These are phyloP conservation scores for Syngnathus acus DNA, from an alignment of 2,797 vertebrate species.

Conservation along the genomic window DNA sequence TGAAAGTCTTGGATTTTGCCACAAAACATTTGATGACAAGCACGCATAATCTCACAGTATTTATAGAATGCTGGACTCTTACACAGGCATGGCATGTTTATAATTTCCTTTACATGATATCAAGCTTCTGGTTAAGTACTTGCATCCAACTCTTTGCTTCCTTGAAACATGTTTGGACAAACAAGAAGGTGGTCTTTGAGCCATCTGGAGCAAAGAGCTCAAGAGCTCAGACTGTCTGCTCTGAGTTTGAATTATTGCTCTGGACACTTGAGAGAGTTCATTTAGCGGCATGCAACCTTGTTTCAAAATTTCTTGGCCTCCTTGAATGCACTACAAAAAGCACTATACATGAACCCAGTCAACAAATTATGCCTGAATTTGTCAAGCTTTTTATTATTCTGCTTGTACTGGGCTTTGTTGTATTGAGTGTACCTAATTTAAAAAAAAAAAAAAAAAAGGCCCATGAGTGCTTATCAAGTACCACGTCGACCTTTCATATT, in stretches of 20 bases:
- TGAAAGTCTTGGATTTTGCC: not conserved
- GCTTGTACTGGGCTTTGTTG: not conserved
- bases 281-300: not conserved
- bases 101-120: not conserved
- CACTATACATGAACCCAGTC: not conserved
- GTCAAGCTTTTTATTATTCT: not conserved
- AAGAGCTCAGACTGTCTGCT: slow-evolving; percentile 29
- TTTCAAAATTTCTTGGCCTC: slow-evolving; percentile 20
- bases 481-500: not conserved
- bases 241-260: slow-evolving; percentile 11
- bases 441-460: not conserved
- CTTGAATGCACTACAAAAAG: not conserved
- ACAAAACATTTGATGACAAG: not conserved
- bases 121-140: not conserved
- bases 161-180: not conserved
- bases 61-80: not conserved
- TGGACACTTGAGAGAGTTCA: not conserved
- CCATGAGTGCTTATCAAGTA: not conserved
- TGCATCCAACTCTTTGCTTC: not conserved
- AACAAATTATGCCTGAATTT: too few relatives aligned
- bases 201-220: slow-evolving; percentile 17
- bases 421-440: not conserved
- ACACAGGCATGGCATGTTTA: not conserved
- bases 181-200: slow-evolving; percentile 3
- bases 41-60: not conserved